Evolutionary conservation across 1,140 invertebrate species (phyloP).

Genomic region (Aphidius gifuensis): DNA sequence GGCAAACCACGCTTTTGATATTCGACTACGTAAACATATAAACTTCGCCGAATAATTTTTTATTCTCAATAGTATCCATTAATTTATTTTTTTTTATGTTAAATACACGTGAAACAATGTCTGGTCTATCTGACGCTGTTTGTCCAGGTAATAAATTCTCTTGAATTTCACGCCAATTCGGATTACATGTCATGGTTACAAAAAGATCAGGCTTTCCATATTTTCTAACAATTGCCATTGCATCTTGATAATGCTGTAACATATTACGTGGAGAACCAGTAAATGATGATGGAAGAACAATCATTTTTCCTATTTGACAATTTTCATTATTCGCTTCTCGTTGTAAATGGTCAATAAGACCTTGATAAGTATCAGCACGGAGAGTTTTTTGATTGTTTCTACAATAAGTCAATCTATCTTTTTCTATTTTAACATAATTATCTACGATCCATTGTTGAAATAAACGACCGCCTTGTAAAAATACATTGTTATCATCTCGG

Average conservation of each 20-base stretch:
- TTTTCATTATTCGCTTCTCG: conserved; percentile 4
- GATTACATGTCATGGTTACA: conserved; percentile 28
- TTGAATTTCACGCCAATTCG: too few relatives aligned
- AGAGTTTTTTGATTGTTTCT: conserved; percentile 15
- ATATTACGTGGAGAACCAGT: conserved; percentile 44
- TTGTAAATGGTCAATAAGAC: conserved; percentile 11
- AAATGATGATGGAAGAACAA: conserved; percentile 42
- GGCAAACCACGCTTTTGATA: conserved; percentile 55
- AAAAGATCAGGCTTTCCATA: conserved; percentile 46
- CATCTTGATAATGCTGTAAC: too few relatives aligned
- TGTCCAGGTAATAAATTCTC: too few relatives aligned
- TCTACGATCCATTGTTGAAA: conserved; percentile 20
- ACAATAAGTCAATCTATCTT: conserved; percentile 12
- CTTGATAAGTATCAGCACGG: conserved; percentile 7
- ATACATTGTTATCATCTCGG: conserved; percentile 1
- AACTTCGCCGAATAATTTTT: conserved; percentile 10
- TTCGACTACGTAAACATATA: conserved; percentile 7
- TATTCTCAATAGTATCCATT: conserved; percentile 11
- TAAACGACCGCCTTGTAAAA: conserved; percentile 13
- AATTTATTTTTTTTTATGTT: conserved; percentile 15
- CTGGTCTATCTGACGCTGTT: too few relatives aligned
- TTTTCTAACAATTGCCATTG: conserved; percentile 48
- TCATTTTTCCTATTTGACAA: conserved; percentile 25
- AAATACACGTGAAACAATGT: conserved; percentile 9
- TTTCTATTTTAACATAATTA: conserved; percentile 20